A percentile compares a stretch with the other conserved stretches of the same genome.
These are phyloP conservation scores for Papio anubis DNA, from an alignment of 2,113 vertebrate species.

Conservation along the genomic window DNA sequence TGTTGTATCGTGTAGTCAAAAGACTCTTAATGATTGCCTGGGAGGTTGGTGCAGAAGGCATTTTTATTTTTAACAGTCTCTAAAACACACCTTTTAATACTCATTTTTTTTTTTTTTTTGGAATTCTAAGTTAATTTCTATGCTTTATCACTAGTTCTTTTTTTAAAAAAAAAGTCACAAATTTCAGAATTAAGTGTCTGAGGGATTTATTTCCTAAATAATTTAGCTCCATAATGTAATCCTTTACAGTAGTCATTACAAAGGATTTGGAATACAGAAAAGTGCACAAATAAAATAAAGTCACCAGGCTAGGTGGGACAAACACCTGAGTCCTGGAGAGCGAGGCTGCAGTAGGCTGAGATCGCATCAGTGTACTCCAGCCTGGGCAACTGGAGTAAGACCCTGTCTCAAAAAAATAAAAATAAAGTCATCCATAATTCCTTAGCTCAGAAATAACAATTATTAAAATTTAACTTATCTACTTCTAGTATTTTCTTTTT, in stretches of 20 bases:
- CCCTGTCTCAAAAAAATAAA: neutral
- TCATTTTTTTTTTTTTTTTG: neutral
- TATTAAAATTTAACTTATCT: neutral
- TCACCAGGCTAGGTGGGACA: neutral
- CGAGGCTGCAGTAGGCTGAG: too few relatives aligned
- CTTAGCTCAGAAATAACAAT: neutral
- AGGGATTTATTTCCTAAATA: conserved; percentile 23
- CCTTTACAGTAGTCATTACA: neutral
- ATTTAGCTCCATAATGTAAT: neutral
- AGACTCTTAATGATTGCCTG: neutral
- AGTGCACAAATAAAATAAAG: conserved; percentile 1
- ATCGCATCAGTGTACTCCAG: too few relatives aligned
- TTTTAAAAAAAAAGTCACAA: neutral
- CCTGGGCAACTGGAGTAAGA: too few relatives aligned
- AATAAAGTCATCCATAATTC: neutral
- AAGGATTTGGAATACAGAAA: neutral
- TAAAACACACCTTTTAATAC: conserved; percentile 13
- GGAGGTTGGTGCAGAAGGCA: neutral
- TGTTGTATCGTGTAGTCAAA: neutral
- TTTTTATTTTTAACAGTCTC: neutral
- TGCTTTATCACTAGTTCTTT: neutral
- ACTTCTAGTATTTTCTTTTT: conserved; percentile 5
- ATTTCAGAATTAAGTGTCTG: neutral
- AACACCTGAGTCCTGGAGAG: too few relatives aligned
- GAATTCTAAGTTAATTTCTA: conserved; percentile 10